These are phyloP conservation scores for Lucifuga dentata DNA, from an alignment of 2,113 vertebrate genomes.

Conservation along the genomic window DNA sequence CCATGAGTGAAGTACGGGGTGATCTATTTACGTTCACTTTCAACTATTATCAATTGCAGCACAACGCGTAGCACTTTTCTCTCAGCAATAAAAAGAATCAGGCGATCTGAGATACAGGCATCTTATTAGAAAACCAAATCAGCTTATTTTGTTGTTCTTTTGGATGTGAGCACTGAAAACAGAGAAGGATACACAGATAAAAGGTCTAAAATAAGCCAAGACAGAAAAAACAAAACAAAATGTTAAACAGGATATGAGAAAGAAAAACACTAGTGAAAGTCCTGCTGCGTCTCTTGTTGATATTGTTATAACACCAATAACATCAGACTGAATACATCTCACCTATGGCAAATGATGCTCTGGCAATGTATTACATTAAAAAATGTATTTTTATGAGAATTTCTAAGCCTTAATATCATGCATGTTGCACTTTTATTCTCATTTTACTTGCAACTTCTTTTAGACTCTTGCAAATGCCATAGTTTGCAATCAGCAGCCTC, in stretches of 20 bases:
- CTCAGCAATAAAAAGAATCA: not conserved
- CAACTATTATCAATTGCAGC: not conserved
- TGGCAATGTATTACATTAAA: not conserved
- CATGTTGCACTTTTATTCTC: not conserved
- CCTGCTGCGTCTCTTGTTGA: not conserved
- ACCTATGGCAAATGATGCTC: slow-evolving; percentile 30
- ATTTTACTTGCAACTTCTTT: slow-evolving; percentile 20
- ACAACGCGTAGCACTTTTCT: not conserved
- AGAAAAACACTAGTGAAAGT: not conserved
- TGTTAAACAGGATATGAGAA: not conserved
- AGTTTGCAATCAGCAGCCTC: slow-evolving; percentile 40
- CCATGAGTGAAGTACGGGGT: slow-evolving; percentile 1
- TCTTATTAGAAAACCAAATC: not conserved
- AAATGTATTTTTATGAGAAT: not conserved
- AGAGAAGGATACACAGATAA: not conserved
- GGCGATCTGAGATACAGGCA: not conserved
- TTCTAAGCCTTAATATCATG: too few species aligned
- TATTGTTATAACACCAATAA: slow-evolving; percentile 16
- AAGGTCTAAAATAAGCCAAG: not conserved
- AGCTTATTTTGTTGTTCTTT: not conserved
- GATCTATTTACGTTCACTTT: slow-evolving; percentile 11
- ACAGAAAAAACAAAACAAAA: not conserved
- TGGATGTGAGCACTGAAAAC: not conserved
- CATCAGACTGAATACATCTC: not conserved
- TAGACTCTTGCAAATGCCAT: not conserved